These are phyloP conservation scores for Sebastiscus albofasciatus DNA, from an alignment of 2,797 vertebrate species.

Conservation along the genomic window DNA sequence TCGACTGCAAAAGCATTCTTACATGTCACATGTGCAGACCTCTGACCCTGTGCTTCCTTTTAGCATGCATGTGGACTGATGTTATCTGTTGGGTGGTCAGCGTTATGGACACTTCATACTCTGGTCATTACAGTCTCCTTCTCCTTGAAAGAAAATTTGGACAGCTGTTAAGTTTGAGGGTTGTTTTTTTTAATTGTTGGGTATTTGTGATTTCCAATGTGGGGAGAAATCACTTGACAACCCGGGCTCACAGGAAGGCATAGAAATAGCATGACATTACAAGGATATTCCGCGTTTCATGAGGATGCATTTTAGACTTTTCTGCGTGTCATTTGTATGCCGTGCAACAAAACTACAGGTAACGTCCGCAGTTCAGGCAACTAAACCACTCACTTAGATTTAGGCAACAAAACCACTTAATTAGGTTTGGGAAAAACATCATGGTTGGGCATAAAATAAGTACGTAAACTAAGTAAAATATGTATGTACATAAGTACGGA, in stretches of 20 bases:
- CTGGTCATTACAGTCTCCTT: not conserved
- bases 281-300: too few relatives aligned
- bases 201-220: not conserved
- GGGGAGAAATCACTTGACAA: not conserved
- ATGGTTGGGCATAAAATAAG: too few relatives aligned
- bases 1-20: constrained; percentile 63
- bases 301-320: too few relatives aligned
- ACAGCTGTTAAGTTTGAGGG: not conserved
- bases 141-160: not conserved
- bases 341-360: too few relatives aligned
- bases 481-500: too few relatives aligned
- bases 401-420: too few relatives aligned
- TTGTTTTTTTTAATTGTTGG: not conserved
- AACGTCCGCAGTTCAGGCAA: too few relatives aligned
- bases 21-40: constrained; percentile 53
- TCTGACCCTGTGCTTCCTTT: constrained; percentile 28
- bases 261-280: too few relatives aligned
- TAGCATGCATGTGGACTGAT: constrained; percentile 27
- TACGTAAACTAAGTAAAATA: not conserved
- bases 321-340: too few relatives aligned
- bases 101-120: not conserved
- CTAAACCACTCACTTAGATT: too few relatives aligned
- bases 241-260: too few relatives aligned
- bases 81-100: constrained; percentile 49
- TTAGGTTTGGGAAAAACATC: too few relatives aligned